These are phyloP conservation scores for Plestiodon gilberti DNA, from an alignment of 2,113 vertebrate species.

Conservation along the genomic window DNA sequence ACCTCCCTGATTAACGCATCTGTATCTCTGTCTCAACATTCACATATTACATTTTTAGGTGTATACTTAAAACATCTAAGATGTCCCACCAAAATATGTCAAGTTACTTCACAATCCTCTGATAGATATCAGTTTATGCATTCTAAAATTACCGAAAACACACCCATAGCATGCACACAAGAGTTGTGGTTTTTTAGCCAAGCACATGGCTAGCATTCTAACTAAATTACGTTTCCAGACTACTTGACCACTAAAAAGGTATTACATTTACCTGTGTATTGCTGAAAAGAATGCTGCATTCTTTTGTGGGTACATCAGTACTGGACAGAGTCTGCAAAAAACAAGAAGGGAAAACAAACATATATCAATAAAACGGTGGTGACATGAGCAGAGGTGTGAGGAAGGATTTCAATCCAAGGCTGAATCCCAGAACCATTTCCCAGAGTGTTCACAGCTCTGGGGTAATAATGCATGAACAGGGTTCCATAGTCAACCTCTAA, in stretches of 20 bases:
- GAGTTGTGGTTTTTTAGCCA: neutral
- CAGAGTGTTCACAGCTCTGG: neutral
- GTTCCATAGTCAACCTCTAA: neutral
- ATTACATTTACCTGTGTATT: neutral
- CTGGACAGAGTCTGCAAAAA: conserved; percentile 4
- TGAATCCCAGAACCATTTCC: neutral
- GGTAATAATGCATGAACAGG: neutral
- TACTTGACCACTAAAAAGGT: neutral
- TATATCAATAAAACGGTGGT: neutral
- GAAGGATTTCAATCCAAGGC: neutral
- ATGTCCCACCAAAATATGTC: neutral
- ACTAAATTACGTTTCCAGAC: neutral
- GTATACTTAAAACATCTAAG: neutral
- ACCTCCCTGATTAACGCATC: neutral
- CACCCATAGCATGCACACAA: neutral
- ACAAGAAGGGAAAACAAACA: neutral
- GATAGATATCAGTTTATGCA: neutral
- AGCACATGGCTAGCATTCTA: neutral
- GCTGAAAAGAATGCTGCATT: conserved; percentile 13
- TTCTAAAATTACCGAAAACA: neutral
- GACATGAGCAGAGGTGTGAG: neutral
- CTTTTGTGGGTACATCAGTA: conserved; percentile 28
- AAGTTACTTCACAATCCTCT: neutral
- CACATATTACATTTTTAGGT: neutral
- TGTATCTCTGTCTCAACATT: neutral